Conservation (phyloP, 1,140 invertebrate species). For the Drosophila ficusphila region DNA sequence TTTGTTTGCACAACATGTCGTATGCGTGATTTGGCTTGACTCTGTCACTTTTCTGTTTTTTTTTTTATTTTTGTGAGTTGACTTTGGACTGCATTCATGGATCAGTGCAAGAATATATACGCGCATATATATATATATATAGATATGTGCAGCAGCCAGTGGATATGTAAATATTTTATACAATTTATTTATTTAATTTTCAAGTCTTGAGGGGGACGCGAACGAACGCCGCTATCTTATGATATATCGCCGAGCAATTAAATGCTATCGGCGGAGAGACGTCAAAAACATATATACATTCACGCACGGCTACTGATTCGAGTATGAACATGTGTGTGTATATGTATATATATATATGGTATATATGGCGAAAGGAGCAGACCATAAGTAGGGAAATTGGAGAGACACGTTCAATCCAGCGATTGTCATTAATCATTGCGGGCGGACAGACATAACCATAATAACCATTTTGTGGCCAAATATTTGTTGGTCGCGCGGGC, state of each 20-base stretch:
- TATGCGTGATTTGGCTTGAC: constrained; percentile 64
- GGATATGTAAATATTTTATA: constrained; percentile 20
- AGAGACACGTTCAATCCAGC: constrained; percentile 46
- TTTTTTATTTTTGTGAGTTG: constrained; percentile 40
- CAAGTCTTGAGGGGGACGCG: constrained; percentile 39
- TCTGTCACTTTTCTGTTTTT: constrained; percentile 5
- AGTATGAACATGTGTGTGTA: no score
- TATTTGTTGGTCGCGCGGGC: constrained; percentile 52
- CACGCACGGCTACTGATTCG: neutral
- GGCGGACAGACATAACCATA: constrained; percentile 45
- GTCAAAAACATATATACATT: constrained; percentile 38
- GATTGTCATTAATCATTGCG: constrained; percentile 79
- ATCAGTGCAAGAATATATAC: neutral
- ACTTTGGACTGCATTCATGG: constrained; percentile 22
- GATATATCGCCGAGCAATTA: constrained; percentile 79
- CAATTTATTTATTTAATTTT: constrained; percentile 70
- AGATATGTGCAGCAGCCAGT: neutral
- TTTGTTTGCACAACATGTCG: constrained; percentile 55
- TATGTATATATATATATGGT: neutral
- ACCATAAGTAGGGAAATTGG: constrained; percentile 41
- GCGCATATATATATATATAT: neutral
- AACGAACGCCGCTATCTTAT: constrained; percentile 62
- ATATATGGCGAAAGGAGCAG: neutral
- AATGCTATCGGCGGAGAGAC: constrained; percentile 72
- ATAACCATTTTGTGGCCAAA: constrained; percentile 79